Evolutionary conservation across 2,113 vertebrate species (phyloP).

Genomic region (Leptobrachium leishanense): DNA sequence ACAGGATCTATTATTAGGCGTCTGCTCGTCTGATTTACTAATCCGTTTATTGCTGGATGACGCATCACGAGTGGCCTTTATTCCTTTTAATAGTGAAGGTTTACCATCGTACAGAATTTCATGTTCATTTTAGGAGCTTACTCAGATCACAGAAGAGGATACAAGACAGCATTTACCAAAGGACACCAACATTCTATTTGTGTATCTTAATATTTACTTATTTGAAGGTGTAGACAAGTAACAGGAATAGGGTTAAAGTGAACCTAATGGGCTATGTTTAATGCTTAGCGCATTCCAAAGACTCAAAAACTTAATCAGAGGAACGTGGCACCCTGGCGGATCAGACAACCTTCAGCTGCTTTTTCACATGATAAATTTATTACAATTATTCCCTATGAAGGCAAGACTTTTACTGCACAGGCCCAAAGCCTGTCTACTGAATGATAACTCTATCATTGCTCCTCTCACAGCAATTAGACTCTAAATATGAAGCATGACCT

Average conservation of each 20-base stretch:
- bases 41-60: constrained; percentile 41
- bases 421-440: background rate
- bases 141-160: constrained; percentile 3
- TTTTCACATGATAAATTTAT: constrained; percentile 31
- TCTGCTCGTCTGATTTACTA: constrained; percentile 5
- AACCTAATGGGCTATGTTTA: constrained; percentile 17
- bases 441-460: background rate
- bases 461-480: background rate
- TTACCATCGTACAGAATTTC: background rate
- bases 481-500: too few relatives aligned
- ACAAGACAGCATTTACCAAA: constrained; percentile 26
- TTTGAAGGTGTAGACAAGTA: constrained; percentile 10
- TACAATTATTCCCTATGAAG: constrained; percentile 26
- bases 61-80: background rate
- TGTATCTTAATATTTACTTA: background rate
- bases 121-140: constrained; percentile 1
- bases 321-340: constrained; percentile 38
- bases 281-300: constrained; percentile 37
- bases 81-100: background rate
- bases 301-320: constrained; percentile 34
- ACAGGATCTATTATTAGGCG: constrained; percentile 27
- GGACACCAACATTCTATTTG: constrained; percentile 1
- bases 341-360: constrained; percentile 38
- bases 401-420: background rate
- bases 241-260: constrained; percentile 23